A percentile compares a stretch with the other conserved stretches of the same genome.
Conservation (phyloP, 1,140 invertebrate genomes). For the Meloidogyne exigua region DNA sequence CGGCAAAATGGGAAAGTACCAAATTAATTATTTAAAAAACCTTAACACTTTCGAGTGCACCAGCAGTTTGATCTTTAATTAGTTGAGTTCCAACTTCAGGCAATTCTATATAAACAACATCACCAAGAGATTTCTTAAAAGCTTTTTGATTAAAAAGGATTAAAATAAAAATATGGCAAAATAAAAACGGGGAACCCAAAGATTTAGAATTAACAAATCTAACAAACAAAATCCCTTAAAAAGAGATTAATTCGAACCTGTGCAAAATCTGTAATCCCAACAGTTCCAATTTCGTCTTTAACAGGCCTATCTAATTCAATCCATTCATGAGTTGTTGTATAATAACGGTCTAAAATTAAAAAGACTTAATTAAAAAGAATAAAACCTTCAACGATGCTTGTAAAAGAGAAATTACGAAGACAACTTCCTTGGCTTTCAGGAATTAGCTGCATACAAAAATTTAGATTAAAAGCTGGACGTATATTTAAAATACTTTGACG, state of each 20-base stretch:
- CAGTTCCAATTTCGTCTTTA: constrained; percentile 74
- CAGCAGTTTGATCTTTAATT: constrained; percentile 70
- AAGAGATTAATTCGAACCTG: constrained; percentile 65
- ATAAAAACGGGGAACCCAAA: no score
- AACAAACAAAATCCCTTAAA: no score
- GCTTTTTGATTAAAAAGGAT: not conserved
- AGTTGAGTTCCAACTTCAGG: constrained; percentile 74
- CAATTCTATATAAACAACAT: constrained; percentile 88
- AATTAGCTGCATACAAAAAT: not conserved
- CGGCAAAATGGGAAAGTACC: no score
- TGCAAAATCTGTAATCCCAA: constrained; percentile 88
- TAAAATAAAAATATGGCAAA: no score
- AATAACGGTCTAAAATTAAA: constrained; percentile 32
- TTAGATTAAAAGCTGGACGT: not conserved
- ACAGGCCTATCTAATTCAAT: constrained; percentile 71
- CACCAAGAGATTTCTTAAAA: constrained; percentile 77
- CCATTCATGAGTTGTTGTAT: constrained; percentile 81
- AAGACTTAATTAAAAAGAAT: not conserved
- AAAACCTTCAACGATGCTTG: not conserved
- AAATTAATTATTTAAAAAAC: constrained; percentile 3
- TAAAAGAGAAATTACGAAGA: not conserved
- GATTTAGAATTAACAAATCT: no score
- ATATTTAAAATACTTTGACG: not conserved
- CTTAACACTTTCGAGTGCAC: constrained; percentile 93
- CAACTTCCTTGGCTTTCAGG: not conserved